phyloP scores from a whole-genome alignment of 2,797 vertebrate species.

The Numenius phaeopus region DNA sequence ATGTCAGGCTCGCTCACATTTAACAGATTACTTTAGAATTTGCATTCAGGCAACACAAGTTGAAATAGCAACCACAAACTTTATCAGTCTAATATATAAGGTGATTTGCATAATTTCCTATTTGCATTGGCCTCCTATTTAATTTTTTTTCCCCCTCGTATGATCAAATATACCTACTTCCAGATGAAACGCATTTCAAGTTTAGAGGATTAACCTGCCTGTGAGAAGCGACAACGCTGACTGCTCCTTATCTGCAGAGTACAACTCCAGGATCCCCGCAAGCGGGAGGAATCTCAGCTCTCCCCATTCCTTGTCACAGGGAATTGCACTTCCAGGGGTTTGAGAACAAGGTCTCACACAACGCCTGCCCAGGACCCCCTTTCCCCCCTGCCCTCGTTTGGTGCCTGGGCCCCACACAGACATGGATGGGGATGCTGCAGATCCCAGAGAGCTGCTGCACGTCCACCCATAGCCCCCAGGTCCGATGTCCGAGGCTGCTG shows the following conservation, averaged over 20 bases:
- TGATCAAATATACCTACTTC: not conserved
- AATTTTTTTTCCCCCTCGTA: not conserved
- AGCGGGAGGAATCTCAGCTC: not conserved
- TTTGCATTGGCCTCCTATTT: conserved; percentile 3
- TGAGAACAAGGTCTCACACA: not conserved
- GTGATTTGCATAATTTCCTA: conserved; percentile 36
- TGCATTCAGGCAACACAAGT: not conserved
- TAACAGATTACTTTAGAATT: not conserved
- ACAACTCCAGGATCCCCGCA: not conserved
- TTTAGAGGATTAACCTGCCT: conserved; percentile 10
- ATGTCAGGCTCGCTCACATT: not conserved
- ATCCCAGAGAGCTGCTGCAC: rapidly evolving
- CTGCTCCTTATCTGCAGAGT: not conserved
- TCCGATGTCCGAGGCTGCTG: not conserved
- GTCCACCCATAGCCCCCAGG: not conserved
- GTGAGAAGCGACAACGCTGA: not conserved
- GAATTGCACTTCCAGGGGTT: not conserved
- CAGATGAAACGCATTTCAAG: not conserved
- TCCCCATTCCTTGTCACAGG: not conserved
- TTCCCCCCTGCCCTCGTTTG: not conserved
- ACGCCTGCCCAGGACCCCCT: rapidly evolving
- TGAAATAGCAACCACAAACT: not conserved
- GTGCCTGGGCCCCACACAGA: not conserved
- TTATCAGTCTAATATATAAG: not conserved
- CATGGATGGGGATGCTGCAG: rapidly evolving